These are phyloP conservation scores for Patella caerulea DNA, from an alignment of 2,888 invertebrate genomes.

Conservation along the genomic window DNA sequence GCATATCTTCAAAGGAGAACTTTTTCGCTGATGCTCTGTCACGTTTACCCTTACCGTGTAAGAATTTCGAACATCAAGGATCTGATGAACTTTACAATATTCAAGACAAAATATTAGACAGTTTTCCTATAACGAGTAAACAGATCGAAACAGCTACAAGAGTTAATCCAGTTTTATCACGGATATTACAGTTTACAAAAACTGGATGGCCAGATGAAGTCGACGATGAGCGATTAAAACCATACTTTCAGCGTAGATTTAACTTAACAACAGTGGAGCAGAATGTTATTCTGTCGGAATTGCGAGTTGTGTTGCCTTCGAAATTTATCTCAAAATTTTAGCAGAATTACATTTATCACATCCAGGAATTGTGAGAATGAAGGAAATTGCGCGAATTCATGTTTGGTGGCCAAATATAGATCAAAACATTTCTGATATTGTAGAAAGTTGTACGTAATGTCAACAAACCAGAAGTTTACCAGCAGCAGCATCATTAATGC, in stretches of 20 bases:
- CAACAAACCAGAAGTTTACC: constrained; percentile 15
- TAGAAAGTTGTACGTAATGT: background rate
- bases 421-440: background rate
- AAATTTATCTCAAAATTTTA: background rate
- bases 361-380: constrained; percentile 12
- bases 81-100: background rate
- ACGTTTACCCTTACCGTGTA: background rate
- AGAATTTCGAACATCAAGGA: background rate
- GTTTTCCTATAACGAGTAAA: background rate
- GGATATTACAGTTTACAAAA: constrained; percentile 12
- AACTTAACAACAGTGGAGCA: constrained; percentile 17
- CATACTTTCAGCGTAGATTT: constrained; percentile 9
- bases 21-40: background rate
- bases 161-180: background rate
- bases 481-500: constrained; percentile 5
- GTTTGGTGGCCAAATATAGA: too few relatives aligned
- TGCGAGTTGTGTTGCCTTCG: background rate
- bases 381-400: constrained; percentile 8
- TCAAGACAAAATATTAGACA: background rate
- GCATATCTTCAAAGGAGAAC: background rate
- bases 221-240: constrained; percentile 14
- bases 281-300: constrained; percentile 6
- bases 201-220: constrained; percentile 15
- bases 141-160: background rate
- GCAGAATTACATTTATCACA: background rate